Conservation (phyloP, 2,797 vertebrate genomes). For the Etheostoma nigrum region DNA sequence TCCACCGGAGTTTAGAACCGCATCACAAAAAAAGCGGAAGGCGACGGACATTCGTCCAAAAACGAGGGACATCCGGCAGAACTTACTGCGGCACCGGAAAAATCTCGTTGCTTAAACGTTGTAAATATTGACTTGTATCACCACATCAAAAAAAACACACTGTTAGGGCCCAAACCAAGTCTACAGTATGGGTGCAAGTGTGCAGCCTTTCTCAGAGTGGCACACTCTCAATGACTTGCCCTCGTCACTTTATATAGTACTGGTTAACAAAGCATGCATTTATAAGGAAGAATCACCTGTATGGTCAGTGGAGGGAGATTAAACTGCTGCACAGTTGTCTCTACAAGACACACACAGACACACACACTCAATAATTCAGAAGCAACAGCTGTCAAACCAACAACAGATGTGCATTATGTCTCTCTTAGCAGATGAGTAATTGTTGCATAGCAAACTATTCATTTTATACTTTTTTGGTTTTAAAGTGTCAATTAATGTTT, state of each 20-base stretch:
- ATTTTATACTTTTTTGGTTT: neutral
- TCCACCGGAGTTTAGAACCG: too few relatives aligned
- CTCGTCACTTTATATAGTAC: neutral
- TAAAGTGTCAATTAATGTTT: neutral
- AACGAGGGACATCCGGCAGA: too few relatives aligned
- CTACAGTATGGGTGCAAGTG: neutral
- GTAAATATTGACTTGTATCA: neutral
- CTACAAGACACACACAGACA: neutral
- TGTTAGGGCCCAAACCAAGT: neutral
- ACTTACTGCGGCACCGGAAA: too few relatives aligned
- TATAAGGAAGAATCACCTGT: neutral
- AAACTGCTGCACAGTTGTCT: neutral
- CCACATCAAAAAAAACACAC: neutral
- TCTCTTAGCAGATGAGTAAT: constrained; percentile 22
- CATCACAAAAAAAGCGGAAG: neutral
- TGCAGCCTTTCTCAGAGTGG: neutral
- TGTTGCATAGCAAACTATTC: constrained; percentile 6
- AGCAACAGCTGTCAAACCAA: constrained; percentile 10
- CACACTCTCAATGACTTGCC: neutral
- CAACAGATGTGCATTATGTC: constrained; percentile 5
- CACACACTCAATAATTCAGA: constrained; percentile 20
- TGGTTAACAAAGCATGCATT: neutral
- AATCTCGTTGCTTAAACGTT: too few relatives aligned
- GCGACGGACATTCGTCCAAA: too few relatives aligned
- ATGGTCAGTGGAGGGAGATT: neutral